Percentiles rank a stretch among this genome's conserved stretches.
These are phyloP conservation scores for Lampris megalopsis DNA, from an alignment of 2,113 vertebrate species.

Conservation along the genomic window DNA sequence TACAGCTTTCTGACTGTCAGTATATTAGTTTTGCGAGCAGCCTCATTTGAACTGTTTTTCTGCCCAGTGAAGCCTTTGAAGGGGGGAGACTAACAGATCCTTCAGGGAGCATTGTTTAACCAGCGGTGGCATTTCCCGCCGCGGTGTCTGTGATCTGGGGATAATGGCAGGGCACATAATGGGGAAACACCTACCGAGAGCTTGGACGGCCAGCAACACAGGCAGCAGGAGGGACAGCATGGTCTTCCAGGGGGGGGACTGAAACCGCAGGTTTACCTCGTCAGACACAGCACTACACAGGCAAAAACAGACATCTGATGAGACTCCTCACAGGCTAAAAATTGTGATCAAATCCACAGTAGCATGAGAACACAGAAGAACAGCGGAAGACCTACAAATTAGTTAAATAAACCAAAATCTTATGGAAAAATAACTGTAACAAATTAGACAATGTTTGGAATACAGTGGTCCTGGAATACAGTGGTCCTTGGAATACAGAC, in stretches of 20 bases:
- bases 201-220: conserved; percentile 68
- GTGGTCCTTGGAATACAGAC: neutral
- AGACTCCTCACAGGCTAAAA: neutral
- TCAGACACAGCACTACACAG: conserved; percentile 73
- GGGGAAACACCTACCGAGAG: conserved; percentile 72
- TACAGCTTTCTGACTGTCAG: conserved; percentile 31
- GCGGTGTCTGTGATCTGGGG: conserved; percentile 32
- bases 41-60: conserved; percentile 53
- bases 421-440: neutral
- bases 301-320: conserved; percentile 41
- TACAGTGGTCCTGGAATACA: neutral
- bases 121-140: conserved; percentile 46
- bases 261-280: conserved; percentile 51
- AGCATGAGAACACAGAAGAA: conserved; percentile 8
- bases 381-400: neutral
- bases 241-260: conserved; percentile 47
- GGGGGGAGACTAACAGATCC: conserved; percentile 44
- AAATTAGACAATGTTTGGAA: neutral
- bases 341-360: neutral
- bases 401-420: neutral
- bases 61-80: conserved; percentile 50
- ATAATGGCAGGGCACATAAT: conserved; percentile 41
- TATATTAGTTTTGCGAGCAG: conserved; percentile 48
- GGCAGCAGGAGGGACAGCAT: conserved; percentile 78
- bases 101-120: conserved; percentile 57